Conservation (phyloP, 2,888 invertebrate genomes). For the Charanyca ferruginea region DNA sequence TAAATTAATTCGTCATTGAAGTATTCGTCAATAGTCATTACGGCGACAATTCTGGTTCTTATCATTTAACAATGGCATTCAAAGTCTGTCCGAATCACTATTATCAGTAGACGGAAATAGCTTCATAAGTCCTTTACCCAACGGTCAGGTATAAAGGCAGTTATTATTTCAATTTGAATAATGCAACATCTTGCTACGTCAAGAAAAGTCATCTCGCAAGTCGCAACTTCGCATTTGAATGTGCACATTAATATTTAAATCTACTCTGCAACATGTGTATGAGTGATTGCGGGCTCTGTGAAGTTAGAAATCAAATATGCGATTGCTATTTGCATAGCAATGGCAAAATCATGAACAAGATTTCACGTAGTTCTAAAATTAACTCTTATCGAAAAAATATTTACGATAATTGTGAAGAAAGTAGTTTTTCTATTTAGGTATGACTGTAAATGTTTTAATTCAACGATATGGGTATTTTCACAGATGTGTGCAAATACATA, state of each 20-base stretch:
- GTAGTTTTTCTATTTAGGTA: no score
- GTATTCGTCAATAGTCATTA: no score
- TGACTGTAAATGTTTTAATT: no score
- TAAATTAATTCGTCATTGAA: no score
- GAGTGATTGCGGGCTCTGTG: background rate
- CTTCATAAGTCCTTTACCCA: background rate
- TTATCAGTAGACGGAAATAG: background rate
- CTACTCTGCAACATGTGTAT: constrained; percentile 3
- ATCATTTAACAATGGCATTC: constrained; percentile 17
- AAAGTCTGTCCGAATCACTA: background rate
- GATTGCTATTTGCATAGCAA: constrained; percentile 20
- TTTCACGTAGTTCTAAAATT: no score
- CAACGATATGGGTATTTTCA: no score
- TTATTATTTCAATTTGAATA: constrained; percentile 5
- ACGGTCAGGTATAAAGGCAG: background rate
- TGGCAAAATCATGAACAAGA: constrained; percentile 1
- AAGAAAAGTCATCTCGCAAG: background rate
- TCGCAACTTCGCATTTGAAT: background rate
- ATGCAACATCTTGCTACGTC: constrained; percentile 17
- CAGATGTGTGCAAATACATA: no score
- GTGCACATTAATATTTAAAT: constrained; percentile 28
- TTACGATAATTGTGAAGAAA: no score
- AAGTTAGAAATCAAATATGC: constrained; percentile 19
- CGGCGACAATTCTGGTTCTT: background rate
- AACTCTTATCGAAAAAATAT: no score